A percentile compares a stretch with the other conserved stretches of the same genome.
These are phyloP conservation scores for Drosophila novamexicana DNA, from an alignment of 1,140 invertebrate species.

Conservation along the genomic window DNA sequence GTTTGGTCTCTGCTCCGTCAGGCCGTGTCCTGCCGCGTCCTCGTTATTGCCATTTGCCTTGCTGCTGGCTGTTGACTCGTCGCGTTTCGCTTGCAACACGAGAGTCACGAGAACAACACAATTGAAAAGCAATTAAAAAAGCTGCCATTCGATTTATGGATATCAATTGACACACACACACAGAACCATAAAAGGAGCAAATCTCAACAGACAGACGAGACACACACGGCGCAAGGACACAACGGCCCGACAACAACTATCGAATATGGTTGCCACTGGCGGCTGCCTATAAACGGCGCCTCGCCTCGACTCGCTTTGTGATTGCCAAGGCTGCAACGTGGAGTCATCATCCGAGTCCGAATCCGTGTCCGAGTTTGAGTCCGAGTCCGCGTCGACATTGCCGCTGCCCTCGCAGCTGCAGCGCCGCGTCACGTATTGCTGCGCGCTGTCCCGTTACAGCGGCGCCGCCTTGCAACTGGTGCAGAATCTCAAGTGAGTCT, in stretches of 20 bases:
- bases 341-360: constrained; percentile 68
- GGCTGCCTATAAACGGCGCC: constrained; percentile 32
- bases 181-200: constrained; percentile 60
- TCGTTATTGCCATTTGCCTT: constrained; percentile 58
- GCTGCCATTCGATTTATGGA: constrained; percentile 59
- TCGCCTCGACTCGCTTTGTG: constrained; percentile 14
- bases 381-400: constrained; percentile 29
- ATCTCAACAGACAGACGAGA: constrained; percentile 20
- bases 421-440: constrained; percentile 75
- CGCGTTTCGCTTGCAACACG: constrained; percentile 34
- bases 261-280: constrained; percentile 59
- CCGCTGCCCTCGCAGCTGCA: constrained; percentile 66
- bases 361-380: constrained; percentile 24
- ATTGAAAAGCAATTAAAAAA: constrained; percentile 67
- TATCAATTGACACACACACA: constrained; percentile 44
- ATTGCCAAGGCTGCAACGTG: constrained; percentile 74
- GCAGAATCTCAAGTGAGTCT: constrained; percentile 81
- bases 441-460: constrained; percentile 75
- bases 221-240: constrained; percentile 46
- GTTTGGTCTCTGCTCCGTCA: constrained; percentile 43
- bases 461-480: constrained; percentile 76
- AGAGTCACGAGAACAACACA: constrained; percentile 11
- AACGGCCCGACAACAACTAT: constrained; percentile 29
- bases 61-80: constrained; percentile 49
- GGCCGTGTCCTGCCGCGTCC: constrained; percentile 60